These are phyloP conservation scores for Druon quercuslanigerum DNA, from an alignment of 1,140 invertebrate species.

Conservation along the genomic window DNA sequence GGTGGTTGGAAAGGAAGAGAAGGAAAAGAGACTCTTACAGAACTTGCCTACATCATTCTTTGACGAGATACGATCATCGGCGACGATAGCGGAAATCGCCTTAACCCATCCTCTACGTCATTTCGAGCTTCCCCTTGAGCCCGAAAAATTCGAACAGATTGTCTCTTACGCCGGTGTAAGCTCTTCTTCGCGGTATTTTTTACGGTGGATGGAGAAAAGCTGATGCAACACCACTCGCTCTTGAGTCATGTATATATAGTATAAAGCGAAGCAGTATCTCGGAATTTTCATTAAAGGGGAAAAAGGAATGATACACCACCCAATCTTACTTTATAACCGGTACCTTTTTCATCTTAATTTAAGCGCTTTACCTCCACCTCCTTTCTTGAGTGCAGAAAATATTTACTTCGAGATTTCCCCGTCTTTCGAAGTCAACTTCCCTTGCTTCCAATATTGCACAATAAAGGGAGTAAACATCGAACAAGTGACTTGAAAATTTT, in stretches of 20 bases:
- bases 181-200: not conserved
- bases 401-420: constrained; percentile 14
- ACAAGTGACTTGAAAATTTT: not conserved
- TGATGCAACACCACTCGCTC: not conserved
- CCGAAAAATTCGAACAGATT: constrained; percentile 1
- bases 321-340: constrained; percentile 5
- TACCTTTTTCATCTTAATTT: constrained; percentile 21
- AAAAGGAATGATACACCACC: not conserved
- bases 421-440: not conserved
- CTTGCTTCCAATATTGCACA: constrained; percentile 2
- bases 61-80: not conserved
- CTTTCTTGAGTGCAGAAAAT: not conserved
- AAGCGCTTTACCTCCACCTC: not conserved
- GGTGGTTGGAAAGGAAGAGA: not conserved
- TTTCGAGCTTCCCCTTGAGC: not conserved
- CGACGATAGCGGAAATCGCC: not conserved
- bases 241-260: not conserved
- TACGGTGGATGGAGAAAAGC: not conserved
- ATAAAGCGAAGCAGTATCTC: not conserved
- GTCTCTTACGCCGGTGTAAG: not conserved
- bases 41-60: not conserved
- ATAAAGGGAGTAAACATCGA: not conserved
- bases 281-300: constrained; percentile 16
- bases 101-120: not conserved
- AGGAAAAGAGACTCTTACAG: not conserved